phyloP scores from a whole-genome alignment of 35 echinoderm and acorn worm species.

The Antedon bifida region DNA sequence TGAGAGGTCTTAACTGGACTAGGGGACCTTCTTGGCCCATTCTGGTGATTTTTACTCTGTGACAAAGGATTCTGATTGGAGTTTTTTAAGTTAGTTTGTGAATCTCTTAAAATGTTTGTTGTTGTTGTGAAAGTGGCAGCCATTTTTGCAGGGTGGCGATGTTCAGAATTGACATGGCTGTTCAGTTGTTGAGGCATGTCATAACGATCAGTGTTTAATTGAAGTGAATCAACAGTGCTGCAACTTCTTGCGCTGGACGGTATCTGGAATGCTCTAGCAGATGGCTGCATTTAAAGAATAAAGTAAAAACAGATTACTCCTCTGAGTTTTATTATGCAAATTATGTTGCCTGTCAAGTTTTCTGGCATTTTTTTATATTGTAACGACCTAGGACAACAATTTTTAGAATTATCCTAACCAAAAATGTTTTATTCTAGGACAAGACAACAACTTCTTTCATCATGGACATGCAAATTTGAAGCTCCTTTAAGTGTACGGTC shows the following conservation, averaged over 20 bases:
- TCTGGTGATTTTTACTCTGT: neutral
- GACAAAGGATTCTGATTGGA: slow-evolving; percentile 3
- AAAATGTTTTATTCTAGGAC: no score
- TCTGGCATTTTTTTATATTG: no score
- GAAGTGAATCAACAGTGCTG: slow-evolving; percentile 71
- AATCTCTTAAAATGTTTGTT: slow-evolving; percentile 5
- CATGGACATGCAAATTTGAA: no score
- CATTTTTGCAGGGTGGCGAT: neutral
- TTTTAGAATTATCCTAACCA: no score
- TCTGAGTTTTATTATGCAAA: no score
- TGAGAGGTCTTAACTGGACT: neutral
- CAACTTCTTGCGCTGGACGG: slow-evolving; percentile 75
- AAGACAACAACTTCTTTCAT: no score
- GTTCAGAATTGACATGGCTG: neutral
- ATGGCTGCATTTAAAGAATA: slow-evolving; percentile 39
- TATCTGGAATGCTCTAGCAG: slow-evolving; percentile 68
- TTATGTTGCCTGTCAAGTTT: no score
- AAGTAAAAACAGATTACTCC: neutral
- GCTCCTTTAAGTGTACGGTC: no score
- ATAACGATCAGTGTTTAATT: slow-evolving; percentile 27
- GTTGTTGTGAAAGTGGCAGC: slow-evolving; percentile 7
- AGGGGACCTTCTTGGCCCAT: neutral
- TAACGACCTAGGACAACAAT: no score
- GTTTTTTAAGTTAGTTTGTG: neutral
- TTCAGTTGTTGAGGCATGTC: slow-evolving; percentile 19